Conservation (phyloP, 2,888 invertebrate genomes). For the Chloromyia formosa region DNA sequence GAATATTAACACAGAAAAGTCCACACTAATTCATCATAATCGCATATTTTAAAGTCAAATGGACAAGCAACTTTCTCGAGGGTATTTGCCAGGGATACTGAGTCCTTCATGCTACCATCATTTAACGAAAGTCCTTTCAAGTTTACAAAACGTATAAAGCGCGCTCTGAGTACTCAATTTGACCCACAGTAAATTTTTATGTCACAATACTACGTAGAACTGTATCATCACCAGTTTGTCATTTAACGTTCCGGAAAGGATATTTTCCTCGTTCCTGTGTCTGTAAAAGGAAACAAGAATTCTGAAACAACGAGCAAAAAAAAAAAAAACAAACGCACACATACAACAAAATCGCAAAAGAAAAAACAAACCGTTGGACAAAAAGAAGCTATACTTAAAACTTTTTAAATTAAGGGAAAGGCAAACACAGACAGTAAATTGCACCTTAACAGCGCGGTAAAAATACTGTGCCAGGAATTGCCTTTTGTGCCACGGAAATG, state of each 20-base stretch:
- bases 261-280: background rate
- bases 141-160: slow-evolving; percentile 1
- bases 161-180: background rate
- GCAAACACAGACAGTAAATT: slow-evolving; percentile 40
- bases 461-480: background rate
- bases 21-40: background rate
- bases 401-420: slow-evolving; percentile 42
- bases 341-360: background rate
- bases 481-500: background rate
- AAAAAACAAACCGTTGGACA: background rate
- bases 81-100: no score
- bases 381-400: slow-evolving; percentile 37
- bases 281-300: background rate
- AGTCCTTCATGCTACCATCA: no score
- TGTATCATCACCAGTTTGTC: slow-evolving; percentile 29
- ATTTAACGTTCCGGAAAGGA: slow-evolving; percentile 26
- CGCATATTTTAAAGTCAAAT: slow-evolving; percentile 16
- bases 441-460: slow-evolving; percentile 38
- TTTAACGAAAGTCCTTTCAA: background rate
- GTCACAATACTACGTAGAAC: background rate
- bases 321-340: no score
- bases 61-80: background rate
- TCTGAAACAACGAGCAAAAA: no score
- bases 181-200: slow-evolving; percentile 22
- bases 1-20: no score